These are phyloP conservation scores for Ypsolopha scabrella DNA, from an alignment of 2,888 invertebrate genomes.

Conservation along the genomic window DNA sequence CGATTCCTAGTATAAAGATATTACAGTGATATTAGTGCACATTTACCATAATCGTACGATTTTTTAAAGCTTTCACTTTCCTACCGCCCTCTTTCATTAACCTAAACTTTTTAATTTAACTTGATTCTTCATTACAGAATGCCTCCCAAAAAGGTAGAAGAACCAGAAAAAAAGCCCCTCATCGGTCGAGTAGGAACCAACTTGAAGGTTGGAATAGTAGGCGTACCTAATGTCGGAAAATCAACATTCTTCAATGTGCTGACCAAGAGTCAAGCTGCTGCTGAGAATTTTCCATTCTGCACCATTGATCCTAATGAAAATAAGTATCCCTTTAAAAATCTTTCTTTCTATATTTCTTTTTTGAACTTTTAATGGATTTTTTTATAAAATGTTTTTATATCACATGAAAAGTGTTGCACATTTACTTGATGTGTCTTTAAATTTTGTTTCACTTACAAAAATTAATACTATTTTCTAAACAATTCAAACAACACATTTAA, in stretches of 20 bases:
- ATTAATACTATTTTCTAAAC: too few species aligned
- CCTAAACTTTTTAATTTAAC: too few species aligned
- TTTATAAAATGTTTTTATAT: too few species aligned
- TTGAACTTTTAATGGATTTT: not conserved
- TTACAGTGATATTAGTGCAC: too few species aligned
- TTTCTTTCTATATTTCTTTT: not conserved
- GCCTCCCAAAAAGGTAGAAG: constrained; percentile 92
- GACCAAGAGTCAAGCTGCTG: constrained; percentile 96
- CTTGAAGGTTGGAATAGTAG: constrained; percentile 95
- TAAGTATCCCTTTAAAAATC: constrained; percentile 79
- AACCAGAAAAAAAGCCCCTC: constrained; percentile 88
- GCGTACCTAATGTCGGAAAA: constrained; percentile 98
- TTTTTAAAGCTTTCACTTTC: too few species aligned
- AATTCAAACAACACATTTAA: too few species aligned
- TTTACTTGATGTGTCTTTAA: too few species aligned
- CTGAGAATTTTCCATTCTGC: constrained; percentile 99
- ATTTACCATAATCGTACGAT: too few species aligned
- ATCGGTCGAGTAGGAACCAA: constrained; percentile 97
- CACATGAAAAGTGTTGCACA: too few species aligned
- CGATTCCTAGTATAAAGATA: too few species aligned
- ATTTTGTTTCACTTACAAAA: too few species aligned
- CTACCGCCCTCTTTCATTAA: too few species aligned
- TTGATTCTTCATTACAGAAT: constrained; percentile 49
- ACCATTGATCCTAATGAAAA: constrained; percentile 99
- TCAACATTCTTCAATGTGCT: constrained; percentile 99